phyloP scores from a whole-genome alignment of 2,797 vertebrate species.

The Rhinophrynus dorsalis region DNA sequence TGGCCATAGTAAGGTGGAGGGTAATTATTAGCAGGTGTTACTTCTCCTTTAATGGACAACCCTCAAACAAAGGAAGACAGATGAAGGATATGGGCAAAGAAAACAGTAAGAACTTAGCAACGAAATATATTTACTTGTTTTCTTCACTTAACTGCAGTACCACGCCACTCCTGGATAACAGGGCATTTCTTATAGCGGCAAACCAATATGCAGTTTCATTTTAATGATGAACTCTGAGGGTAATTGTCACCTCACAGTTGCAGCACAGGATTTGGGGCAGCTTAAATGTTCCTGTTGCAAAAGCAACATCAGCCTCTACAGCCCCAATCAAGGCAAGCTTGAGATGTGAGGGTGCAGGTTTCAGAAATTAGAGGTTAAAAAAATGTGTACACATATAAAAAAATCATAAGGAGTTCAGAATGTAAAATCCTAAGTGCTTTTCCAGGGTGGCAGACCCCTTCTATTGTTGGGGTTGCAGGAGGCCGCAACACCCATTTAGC shows the following conservation, averaged over 20 bases:
- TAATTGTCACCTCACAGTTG: neutral
- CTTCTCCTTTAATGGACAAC: no score
- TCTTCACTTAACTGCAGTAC: neutral
- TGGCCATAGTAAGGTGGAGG: no score
- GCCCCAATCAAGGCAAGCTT: neutral
- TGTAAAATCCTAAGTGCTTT: conserved; percentile 46
- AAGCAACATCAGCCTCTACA: neutral
- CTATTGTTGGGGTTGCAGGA: conserved; percentile 26
- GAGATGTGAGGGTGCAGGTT: neutral
- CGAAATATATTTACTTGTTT: neutral
- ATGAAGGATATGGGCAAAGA: no score
- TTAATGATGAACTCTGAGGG: neutral
- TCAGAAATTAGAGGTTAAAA: conserved; percentile 26
- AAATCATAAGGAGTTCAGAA: conserved; percentile 28
- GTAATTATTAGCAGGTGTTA: no score
- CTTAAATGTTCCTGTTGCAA: neutral
- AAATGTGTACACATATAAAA: conserved; percentile 35
- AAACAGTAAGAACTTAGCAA: no score
- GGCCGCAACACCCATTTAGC: conserved; percentile 26
- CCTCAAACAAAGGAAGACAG: no score
- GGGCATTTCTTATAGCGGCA: neutral
- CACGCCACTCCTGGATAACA: neutral
- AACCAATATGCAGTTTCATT: neutral
- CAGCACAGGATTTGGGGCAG: neutral
- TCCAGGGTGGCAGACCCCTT: conserved; percentile 21